Evolutionary conservation across 2,797 vertebrate genomes (phyloP), one percentile per base, ranked within the genome.

Genomic region (Philypnodon macrostomus): DNA sequence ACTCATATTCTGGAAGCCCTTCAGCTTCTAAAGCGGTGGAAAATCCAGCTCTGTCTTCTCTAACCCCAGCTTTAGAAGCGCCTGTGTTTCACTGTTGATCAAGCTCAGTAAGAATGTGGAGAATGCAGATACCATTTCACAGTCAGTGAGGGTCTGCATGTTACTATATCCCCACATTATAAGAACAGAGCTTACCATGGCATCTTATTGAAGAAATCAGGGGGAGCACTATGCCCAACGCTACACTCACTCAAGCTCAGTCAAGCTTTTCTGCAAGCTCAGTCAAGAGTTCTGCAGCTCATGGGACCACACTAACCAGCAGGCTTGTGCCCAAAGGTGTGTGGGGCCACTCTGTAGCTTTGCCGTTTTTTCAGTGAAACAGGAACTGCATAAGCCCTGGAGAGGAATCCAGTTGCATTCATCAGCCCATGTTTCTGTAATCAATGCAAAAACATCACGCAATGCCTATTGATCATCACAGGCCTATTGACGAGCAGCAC

Each of bases 111-210:
- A 88, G 86, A 90, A 91, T 89, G 85, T 67, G 5, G 81, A 82
- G 88, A 90, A 90, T 88, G 88, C 88, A 88, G 85, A 90, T 89
- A 85, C 19, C 80, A 77, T 89, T 90, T 90, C 88, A 88, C 83
- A 87, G 84, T 73, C 81, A 51, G 80, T 53, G 73, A 85, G 80
- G 79, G 79, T 83, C 83, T 77, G 81, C 66, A 27, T 81, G 83
- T 84, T 87, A 87, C 85, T 79, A 83, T 88, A 87, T 85, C 77
- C 78, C 70, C 63, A 83, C 79, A 85, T 84, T 85, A 86, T 77
- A 85, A 80, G 71, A 77, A 47, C 73, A 58, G 56, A 87, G 80
- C 81, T 85, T 81, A 87, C 73, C 75, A 75, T 72, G 85, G 83
- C 71, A 87, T 87, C 81, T 83, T 79, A 78, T 66, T 56, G 76